Evolutionary conservation across 2,797 vertebrate genomes (phyloP).

Genomic region (Phrynocephalus forsythii): DNA sequence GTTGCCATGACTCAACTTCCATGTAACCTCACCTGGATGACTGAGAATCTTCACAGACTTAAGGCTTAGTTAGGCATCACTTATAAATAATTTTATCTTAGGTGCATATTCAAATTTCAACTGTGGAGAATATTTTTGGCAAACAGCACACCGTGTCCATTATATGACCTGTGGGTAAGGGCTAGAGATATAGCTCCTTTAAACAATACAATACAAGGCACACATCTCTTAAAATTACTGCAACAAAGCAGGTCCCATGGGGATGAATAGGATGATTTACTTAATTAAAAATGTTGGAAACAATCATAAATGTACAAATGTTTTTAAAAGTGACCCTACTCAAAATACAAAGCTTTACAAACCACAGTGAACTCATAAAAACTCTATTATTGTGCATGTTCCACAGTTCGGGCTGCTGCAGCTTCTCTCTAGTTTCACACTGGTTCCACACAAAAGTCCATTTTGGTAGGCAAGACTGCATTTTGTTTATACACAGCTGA

Average conservation of each 20-base stretch:
- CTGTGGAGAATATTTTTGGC: not conserved
- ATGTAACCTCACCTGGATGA: too few species aligned
- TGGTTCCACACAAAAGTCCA: constrained; percentile 1
- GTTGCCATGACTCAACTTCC: too few species aligned
- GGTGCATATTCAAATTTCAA: not conserved
- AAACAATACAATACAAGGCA: not conserved
- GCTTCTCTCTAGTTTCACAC: constrained; percentile 23
- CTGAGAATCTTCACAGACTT: too few species aligned
- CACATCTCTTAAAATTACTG: constrained; percentile 4
- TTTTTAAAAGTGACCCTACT: not conserved
- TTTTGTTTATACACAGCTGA: constrained; percentile 25
- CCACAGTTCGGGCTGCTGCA: not conserved
- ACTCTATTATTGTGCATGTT: not conserved
- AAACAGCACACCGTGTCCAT: not conserved
- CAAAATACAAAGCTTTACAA: constrained; percentile 4
- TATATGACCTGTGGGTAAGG: not conserved
- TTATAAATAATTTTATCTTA: not conserved
- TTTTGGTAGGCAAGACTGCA: not conserved
- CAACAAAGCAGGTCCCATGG: not conserved
- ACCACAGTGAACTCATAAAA: not conserved
- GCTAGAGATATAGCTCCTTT: not conserved
- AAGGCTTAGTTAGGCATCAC: not conserved
- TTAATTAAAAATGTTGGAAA: not conserved
- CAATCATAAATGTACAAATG: not conserved
- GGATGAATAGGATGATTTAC: not conserved